Conservation (phyloP, 2,888 invertebrate genomes). For the Nomada flava region DNA sequence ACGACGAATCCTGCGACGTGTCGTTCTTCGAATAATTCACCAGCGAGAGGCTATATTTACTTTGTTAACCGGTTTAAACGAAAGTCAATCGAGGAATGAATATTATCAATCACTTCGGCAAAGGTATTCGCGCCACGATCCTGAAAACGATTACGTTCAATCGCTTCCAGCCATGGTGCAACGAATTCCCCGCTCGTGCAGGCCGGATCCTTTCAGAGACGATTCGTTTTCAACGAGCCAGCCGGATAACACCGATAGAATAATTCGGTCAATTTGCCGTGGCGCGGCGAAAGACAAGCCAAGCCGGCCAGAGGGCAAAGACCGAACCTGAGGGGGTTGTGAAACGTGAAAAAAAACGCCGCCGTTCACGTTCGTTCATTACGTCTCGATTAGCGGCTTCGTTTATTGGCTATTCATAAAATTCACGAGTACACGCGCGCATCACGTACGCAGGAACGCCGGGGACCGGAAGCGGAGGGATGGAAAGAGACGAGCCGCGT, state of each 20-base stretch:
- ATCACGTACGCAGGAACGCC: neutral
- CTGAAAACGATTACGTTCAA: slow-evolving; percentile 12
- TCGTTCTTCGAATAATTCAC: too few relatives aligned
- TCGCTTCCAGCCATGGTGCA: slow-evolving; percentile 16
- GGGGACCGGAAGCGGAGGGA: slow-evolving; percentile 1
- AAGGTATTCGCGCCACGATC: neutral
- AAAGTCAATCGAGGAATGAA: too few relatives aligned
- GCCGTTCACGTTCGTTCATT: slow-evolving; percentile 40
- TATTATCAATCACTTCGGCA: too few relatives aligned
- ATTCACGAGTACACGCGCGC: slow-evolving; percentile 36
- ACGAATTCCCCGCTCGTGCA: slow-evolving; percentile 1
- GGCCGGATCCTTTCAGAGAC: slow-evolving; percentile 13
- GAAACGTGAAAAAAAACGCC: neutral
- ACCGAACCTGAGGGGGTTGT: neutral
- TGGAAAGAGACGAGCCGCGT: slow-evolving; percentile 33
- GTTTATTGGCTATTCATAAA: slow-evolving; percentile 64
- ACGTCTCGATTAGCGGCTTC: slow-evolving; percentile 57
- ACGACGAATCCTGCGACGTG: too few relatives aligned
- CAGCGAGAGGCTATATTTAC: too few relatives aligned
- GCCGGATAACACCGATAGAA: slow-evolving; percentile 36
- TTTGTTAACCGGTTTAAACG: too few relatives aligned
- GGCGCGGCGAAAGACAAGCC: slow-evolving; percentile 7
- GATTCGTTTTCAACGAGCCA: slow-evolving; percentile 35
- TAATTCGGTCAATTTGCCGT: slow-evolving; percentile 29
- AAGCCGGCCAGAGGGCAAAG: slow-evolving; percentile 17